Evolutionary conservation across 2,797 vertebrate genomes (phyloP).

Genomic region (Hippocampus kuda): DNA sequence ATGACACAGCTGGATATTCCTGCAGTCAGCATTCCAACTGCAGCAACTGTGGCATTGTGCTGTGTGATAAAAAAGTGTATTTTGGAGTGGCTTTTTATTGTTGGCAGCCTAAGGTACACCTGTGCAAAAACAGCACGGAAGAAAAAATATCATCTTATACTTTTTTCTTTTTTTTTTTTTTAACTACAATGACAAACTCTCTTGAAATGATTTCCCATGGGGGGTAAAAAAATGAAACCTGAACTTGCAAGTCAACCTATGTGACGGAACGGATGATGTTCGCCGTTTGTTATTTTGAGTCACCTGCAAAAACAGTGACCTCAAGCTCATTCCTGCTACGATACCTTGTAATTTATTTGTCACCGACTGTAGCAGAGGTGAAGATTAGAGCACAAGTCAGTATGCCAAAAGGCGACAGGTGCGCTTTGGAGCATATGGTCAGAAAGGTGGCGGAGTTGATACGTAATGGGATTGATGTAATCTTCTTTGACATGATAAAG

Average conservation of each 20-base stretch:
- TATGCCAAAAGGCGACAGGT: constrained; percentile 23
- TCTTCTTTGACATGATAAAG: constrained; percentile 38
- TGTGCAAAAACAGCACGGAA: too few relatives aligned
- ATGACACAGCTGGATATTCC: too few relatives aligned
- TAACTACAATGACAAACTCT: too few relatives aligned
- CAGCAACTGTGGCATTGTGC: too few relatives aligned
- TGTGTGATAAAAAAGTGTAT: too few relatives aligned
- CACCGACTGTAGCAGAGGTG: neutral
- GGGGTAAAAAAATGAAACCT: too few relatives aligned
- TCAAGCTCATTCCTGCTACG: neutral
- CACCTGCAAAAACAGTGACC: neutral
- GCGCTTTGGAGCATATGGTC: constrained; percentile 46
- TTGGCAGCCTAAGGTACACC: too few relatives aligned
- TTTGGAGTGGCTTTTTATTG: too few relatives aligned
- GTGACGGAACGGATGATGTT: neutral
- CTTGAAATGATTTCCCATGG: too few relatives aligned
- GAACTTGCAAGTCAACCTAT: neutral
- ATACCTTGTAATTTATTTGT: neutral
- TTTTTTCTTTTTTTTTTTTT: too few relatives aligned
- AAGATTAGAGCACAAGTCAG: constrained; percentile 22
- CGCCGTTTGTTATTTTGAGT: neutral
- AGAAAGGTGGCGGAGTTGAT: constrained; percentile 36
- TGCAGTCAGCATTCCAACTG: too few relatives aligned
- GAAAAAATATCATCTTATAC: too few relatives aligned
- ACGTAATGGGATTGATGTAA: constrained; percentile 57